Evolutionary conservation across 1,140 invertebrate genomes (phyloP).

Genomic region (Macrosteles quadrilineatus): DNA sequence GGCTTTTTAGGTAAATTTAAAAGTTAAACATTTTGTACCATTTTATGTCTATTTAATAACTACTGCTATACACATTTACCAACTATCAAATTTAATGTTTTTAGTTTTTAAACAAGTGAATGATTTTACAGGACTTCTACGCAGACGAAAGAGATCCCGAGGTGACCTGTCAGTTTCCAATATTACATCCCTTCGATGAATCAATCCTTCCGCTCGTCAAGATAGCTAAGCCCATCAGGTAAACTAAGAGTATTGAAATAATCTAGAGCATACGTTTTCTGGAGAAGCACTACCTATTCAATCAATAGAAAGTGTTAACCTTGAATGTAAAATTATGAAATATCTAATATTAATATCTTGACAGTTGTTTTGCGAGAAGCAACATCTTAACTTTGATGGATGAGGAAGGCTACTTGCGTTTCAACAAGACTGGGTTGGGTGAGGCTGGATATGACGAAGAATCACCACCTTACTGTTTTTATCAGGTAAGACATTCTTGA

Average conservation of each 20-base stretch:
- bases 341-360: background rate
- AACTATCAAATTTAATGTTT: background rate
- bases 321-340: background rate
- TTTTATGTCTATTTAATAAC: background rate
- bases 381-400: constrained; percentile 39
- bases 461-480: constrained; percentile 32
- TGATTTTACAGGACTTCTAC: constrained; percentile 14
- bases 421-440: constrained; percentile 36
- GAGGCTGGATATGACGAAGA: constrained; percentile 34
- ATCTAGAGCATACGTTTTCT: background rate
- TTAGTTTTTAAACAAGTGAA: background rate
- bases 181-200: constrained; percentile 40
- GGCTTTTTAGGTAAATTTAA: background rate
- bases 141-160: constrained; percentile 34
- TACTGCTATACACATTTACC: background rate
- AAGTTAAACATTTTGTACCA: background rate
- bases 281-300: background rate
- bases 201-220: constrained; percentile 37
- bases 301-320: background rate
- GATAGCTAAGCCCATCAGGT: constrained; percentile 38
- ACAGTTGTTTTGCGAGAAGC: constrained; percentile 36
- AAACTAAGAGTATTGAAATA: background rate
- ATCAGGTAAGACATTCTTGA: constrained; percentile 33
- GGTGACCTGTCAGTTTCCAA: constrained; percentile 40
- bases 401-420: constrained; percentile 36